Evolutionary conservation across 2,888 invertebrate genomes (phyloP).

Genomic region (Acanthacorydalis orientalis): DNA sequence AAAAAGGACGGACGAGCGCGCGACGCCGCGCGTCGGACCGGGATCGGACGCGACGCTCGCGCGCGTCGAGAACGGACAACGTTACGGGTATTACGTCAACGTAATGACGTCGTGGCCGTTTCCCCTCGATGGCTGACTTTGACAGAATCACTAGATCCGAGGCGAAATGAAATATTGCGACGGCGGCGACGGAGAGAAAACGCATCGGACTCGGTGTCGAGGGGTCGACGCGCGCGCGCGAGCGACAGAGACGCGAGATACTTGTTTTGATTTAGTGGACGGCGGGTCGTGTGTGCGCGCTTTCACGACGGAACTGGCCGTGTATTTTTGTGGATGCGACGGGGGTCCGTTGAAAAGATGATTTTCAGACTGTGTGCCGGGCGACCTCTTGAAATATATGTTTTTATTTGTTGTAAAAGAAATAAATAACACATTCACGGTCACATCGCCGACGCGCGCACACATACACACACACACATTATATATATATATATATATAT

Average conservation of each 20-base stretch:
- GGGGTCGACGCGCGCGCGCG: too few species aligned
- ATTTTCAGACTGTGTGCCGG: neutral
- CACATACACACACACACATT: too few species aligned
- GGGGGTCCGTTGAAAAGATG: neutral
- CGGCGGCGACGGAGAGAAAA: slow-evolving; percentile 6
- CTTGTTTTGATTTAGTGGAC: slow-evolving; percentile 12
- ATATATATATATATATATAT: too few species aligned
- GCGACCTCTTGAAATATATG: neutral
- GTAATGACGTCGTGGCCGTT: slow-evolving; percentile 10
- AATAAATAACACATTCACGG: too few species aligned
- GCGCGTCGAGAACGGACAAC: neutral
- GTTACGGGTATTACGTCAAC: slow-evolving; percentile 10
- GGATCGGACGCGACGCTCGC: too few species aligned
- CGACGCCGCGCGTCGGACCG: too few species aligned
- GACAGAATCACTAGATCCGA: slow-evolving; percentile 6
- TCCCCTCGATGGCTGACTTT: slow-evolving; percentile 4
- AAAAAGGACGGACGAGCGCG: too few species aligned
- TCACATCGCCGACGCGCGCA: too few species aligned
- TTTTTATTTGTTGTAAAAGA: too few species aligned
- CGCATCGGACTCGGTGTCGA: neutral
- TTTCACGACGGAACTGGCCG: neutral
- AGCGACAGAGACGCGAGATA: slow-evolving; percentile 2
- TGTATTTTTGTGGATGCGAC: neutral
- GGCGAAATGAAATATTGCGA: slow-evolving; percentile 7
- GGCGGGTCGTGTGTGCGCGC: slow-evolving; percentile 10